Percentiles rank a stretch among this genome's conserved stretches.
Conservation (phyloP, 1,140 invertebrate genomes). For the Homarus americanus region DNA sequence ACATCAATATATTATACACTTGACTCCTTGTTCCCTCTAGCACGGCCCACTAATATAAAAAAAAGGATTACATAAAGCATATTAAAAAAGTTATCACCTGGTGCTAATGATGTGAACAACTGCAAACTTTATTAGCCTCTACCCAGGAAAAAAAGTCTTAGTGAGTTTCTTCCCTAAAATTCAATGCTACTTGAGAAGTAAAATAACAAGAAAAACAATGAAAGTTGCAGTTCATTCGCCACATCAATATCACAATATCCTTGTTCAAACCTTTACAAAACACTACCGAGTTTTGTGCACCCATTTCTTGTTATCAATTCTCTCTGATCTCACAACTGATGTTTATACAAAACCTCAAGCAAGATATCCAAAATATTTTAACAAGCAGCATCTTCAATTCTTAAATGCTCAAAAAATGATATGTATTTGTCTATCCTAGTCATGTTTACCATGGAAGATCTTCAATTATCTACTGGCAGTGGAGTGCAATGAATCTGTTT, state of each 20-base stretch:
- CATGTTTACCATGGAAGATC: neutral
- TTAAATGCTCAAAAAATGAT: neutral
- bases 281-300: neutral
- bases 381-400: neutral
- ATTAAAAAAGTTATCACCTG: neutral
- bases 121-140: too few relatives aligned
- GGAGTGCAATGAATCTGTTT: neutral
- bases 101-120: too few relatives aligned
- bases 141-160: neutral
- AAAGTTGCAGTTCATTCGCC: neutral
- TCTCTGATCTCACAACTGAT: neutral
- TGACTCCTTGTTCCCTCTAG: neutral
- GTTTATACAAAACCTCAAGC: neutral
- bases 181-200: neutral
- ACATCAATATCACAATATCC: neutral
- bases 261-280: neutral
- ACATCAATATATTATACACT: too few relatives aligned
- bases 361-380: neutral
- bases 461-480: neutral
- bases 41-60: neutral
- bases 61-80: neutral
- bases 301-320: neutral
- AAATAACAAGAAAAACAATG: neutral
- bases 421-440: neutral
- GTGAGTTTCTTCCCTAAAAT: neutral